Base-by-base conservation (phyloP, 2,113 vertebrate species). In the Carassius auratus region DNA sequence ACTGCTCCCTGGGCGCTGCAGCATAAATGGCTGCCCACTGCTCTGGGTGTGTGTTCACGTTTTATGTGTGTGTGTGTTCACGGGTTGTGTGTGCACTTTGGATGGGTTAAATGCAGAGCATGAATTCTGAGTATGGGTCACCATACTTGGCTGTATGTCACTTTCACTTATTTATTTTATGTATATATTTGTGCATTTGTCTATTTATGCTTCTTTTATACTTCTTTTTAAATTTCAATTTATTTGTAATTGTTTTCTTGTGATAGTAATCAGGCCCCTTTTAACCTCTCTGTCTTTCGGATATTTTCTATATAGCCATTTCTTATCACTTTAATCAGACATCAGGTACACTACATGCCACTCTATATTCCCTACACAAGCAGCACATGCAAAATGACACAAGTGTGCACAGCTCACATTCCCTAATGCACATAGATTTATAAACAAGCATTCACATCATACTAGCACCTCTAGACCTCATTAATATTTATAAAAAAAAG, bases 401-500 rank as follows among this genome's bases (percentile, higher is more conserved):
- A 17, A 36, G 66, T 19, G 30, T 36, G 30, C 14, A 33, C 64
- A 68, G 14, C 64, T 68, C 64, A 68, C 26, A 66, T 33, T 15
- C 64, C 30, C 30, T 68, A 6, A 3, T 1, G 3, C 30, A 33
- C 2, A 3, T 33, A 68, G 5, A 2, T 8, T 33, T 68, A 71
- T 38, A 73, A 45, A 30, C 85, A 83, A 33, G 48, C 33, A 83
- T 10, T 8, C 68, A 71, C 36, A 71, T 12, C n/a, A 23, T 73
- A 42, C 38, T 21, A 8, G 8, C 36, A 36, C 74, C 66, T 75
- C 17, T 13, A 50, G 19, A 30, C 8, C 94, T 96, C 94, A 95
- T 97, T 96, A 97, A 96, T 96, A 95, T 95, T 94, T 96, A 94
- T 96, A 94, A 96, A 30, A 30, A 30, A 95, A 94, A 95, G 94